These are phyloP conservation scores for Marasmarcha lunaedactyla DNA, from an alignment of 2,888 invertebrate species.

Conservation along the genomic window DNA sequence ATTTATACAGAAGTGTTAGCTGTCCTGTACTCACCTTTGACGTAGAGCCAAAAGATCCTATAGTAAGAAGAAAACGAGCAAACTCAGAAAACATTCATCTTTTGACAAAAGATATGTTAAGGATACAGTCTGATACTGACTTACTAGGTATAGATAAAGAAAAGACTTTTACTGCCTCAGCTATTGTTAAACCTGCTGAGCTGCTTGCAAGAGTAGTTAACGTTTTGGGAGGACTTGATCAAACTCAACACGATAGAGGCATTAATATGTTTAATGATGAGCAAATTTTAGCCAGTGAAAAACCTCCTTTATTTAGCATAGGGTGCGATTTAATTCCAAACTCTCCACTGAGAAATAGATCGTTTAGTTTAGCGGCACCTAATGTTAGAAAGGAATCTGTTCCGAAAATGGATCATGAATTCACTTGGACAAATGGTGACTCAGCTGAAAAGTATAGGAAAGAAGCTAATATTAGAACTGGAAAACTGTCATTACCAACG, in stretches of 20 bases:
- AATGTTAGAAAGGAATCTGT: conserved; percentile 53
- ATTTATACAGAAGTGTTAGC: conserved; percentile 70
- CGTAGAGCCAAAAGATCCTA: conserved; percentile 57
- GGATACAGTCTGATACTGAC: conserved; percentile 84
- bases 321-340: conserved; percentile 47
- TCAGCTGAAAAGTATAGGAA: conserved; percentile 71
- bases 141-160: conserved; percentile 82
- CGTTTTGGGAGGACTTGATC: conserved; percentile 75
- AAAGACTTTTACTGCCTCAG: conserved; percentile 79
- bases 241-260: conserved; percentile 60
- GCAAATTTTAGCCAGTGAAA: conserved; percentile 79
- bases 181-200: conserved; percentile 81
- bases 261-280: conserved; percentile 80
- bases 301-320: conserved; percentile 67
- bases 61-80: conserved; percentile 69
- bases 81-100: conserved; percentile 74
- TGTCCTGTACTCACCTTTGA: conserved; percentile 81
- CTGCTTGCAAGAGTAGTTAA: conserved; percentile 82
- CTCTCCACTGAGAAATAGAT: conserved; percentile 64
- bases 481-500: conserved; percentile 49
- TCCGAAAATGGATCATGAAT: conserved; percentile 56
- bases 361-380: conserved; percentile 72
- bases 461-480: conserved; percentile 51
- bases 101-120: conserved; percentile 58
- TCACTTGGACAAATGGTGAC: conserved; percentile 78